Evolutionary conservation across 2,113 vertebrate genomes (phyloP), one percentile per base, ranked within the genome.

Genomic region (Zosterops pallidus): DNA sequence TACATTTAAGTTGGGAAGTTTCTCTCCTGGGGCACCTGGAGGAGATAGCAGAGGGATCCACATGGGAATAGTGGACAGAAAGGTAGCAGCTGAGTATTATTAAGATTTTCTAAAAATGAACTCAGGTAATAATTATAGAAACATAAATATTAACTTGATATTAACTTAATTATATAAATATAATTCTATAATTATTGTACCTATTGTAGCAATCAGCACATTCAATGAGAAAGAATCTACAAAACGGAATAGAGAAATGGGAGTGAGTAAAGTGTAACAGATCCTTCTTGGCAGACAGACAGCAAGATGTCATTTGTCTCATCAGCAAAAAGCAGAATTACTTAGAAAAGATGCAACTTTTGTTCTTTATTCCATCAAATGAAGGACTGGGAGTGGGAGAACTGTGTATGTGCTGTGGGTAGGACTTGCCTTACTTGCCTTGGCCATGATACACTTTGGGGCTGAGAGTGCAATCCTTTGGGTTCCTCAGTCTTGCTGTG

Each of bases 341-440:
- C 33, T 71, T 47, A 50, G 57, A 42, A 79, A 68, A 64, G 1
- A 23, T 23, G 3, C 0, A 1, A 0, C 2, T 79, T 84, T 80
- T 63, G 3, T 35, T 39, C 33, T 53, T 65, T 41, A 8, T 65
- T 90, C 16, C 33, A 35, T 47, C 25, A 75, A 26, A 63, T 37
- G 50, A 53, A 35, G 15, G 16, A 4, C 19, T 70, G 68, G 35
- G 33, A 59, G 13, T 31, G 64, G 42, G 37, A 78, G 65, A 41
- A 15, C 50, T 46, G 10, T 35, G 23, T 22, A 2, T 21, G 35
- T 29, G 4, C 26, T 0, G 0, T 24, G n/a, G 12, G 22, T 49
- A n/a, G 84, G 64, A 62, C 19, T 64, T 60, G 37, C 21, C 41
- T 53, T 50, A 62, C 19, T 64, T 60, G 37, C 21, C 41, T 53